Evolutionary conservation across 1,140 invertebrate species (phyloP), one percentile per base, ranked within the genome.

Genomic region (Carcinoscorpius rotundicauda): DNA sequence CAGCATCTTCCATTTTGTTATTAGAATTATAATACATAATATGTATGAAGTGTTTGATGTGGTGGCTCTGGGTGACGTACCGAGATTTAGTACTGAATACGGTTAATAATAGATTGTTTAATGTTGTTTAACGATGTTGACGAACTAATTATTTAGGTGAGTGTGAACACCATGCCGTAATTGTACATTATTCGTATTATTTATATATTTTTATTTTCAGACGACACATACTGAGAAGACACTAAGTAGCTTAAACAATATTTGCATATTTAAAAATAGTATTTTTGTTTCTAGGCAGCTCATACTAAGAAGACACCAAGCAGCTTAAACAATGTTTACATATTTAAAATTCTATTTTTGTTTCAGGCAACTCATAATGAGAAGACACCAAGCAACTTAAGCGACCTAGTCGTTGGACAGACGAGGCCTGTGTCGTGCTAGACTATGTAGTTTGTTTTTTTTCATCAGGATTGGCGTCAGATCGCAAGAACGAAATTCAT

Each of bases 371-470:
- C 9, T 55, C 64, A 65, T 11, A 56, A 9, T 11, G 64, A 65
- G 49, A 65, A 65, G 62, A 11, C 55, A 6, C 60, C 64, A 48
- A 10, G 60, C 8, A 59, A 62, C 49, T 51, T 65, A 58, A 58
- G 52, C 9, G 64, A 65, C 11, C 8, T 65, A 29, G 51, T 49
- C 9, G 56, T 10, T 8, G 48, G 10, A 8, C n/a, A 10, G 10
- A 63, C 64, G 60, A 63, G 64, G 60, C 64, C 64, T 51, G 64
- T 65, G 4, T 65, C 64, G 6, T 65, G 64, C 29, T 65, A 58
- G 52, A 53, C 29, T 29, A 29, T 29, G 29, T 29, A 29, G 29
- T 29, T 29, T 29, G 29, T 29, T 29, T 29, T 29, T 29, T 29
- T 29, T 29, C 29, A 29, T 29, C 29, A 29, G 29, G 29, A 29